phyloP scores from a whole-genome alignment of 92 coral and sea anemone species.

The Muricea muricata region DNA sequence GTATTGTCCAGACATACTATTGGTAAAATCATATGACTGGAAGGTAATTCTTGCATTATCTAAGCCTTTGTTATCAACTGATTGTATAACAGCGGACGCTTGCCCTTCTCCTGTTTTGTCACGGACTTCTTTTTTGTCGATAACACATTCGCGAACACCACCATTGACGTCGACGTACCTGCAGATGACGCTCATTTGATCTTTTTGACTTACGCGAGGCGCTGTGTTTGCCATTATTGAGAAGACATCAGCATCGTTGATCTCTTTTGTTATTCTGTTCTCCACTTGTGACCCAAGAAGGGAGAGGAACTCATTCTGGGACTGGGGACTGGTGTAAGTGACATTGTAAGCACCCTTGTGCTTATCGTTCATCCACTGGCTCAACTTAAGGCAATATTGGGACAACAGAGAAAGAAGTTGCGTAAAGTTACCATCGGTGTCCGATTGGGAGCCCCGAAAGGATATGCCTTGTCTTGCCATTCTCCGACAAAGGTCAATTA shows the following conservation, averaged over 20 bases:
- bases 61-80: too few species aligned
- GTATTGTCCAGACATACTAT: constrained; percentile 10
- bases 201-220: not conserved
- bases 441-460: not conserved
- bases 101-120: constrained; percentile 16
- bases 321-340: too few species aligned
- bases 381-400: not conserved
- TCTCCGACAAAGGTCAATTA: too few species aligned
- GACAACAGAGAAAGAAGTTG: not conserved
- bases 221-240: not conserved
- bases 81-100: not conserved
- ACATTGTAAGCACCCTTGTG: too few species aligned
- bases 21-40: too few species aligned
- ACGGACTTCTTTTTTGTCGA: constrained; percentile 17
- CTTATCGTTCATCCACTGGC: too few species aligned
- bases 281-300: not conserved
- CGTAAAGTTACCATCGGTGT: too few species aligned
- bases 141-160: not conserved
- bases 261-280: not conserved
- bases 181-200: constrained; percentile 5
- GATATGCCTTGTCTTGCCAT: too few species aligned
- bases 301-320: too few species aligned
- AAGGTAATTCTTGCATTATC: too few species aligned
- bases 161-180: not conserved
- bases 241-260: not conserved